Evolutionary conservation across 1,140 invertebrate genomes (phyloP), one percentile per base, ranked within the genome.

Genomic region (Sweltsa coloradensis): DNA sequence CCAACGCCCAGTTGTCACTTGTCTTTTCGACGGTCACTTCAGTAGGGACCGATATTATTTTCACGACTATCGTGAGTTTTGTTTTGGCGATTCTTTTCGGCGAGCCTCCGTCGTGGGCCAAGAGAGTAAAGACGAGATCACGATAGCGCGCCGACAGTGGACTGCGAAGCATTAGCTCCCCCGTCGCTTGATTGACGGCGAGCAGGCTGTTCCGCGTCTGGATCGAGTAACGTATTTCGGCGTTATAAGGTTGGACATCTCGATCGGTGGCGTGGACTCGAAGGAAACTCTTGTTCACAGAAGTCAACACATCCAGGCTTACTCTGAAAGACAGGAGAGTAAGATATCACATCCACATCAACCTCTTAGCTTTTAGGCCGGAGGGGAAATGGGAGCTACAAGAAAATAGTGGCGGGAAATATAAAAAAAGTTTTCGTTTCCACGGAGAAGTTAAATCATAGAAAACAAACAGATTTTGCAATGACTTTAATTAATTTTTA

Each of bases 101-200:
- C 2, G 51, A 53, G 6, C 51, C 51, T 16, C 51, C 51, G 34
- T 53, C 51, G 23, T 42, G 37, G 7, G 51, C 51, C 1, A 42
- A 34, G 13, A 53, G 45, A 24, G 34, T 47, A 26, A 53, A 40
- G 3, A 22, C 16, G 2, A 53, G 13, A 26, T 45, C 14, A 19
- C 46, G 27, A 14, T 51, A 41, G 11, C 18, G 34, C 1, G 23
- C 23, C 11, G 34, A 34, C 16, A 52, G 27, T 21, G 40, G 25
- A 26, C 50, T 40, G 5, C 36, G n/a, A 7, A 52, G 43, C 16
- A 41, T 45, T 13, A 52, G 29, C 5, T 34, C 27, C 7, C 51
- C 51, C 9, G 51, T 19, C n/a, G 36, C 37, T 13, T 39, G 48
- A 27, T 52, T 41, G 4, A 52, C 42, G 2, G 14, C 34, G 6